Evolutionary conservation across 1,140 invertebrate species (phyloP).

Genomic region (Polypedilum vanderplanki): DNA sequence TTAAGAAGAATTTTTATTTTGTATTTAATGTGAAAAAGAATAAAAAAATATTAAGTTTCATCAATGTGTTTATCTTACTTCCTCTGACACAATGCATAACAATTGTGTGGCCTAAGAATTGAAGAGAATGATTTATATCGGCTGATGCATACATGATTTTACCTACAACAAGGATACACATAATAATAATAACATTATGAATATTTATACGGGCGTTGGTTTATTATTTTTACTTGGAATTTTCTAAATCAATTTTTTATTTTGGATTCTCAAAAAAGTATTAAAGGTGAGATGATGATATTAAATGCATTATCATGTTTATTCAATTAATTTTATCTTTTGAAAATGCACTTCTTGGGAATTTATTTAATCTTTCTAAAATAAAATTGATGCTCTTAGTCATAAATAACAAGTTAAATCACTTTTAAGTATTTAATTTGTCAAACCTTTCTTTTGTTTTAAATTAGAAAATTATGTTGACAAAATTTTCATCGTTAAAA

Average conservation of each 20-base stretch:
- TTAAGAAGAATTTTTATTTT: background rate
- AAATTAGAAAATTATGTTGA: no score
- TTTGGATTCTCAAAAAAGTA: background rate
- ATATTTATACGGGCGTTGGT: background rate
- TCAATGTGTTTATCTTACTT: constrained; percentile 19
- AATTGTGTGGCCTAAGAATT: constrained; percentile 5
- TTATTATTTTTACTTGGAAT: no score
- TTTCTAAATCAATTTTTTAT: background rate
- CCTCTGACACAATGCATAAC: constrained; percentile 3
- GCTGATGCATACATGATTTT: background rate
- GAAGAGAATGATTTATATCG: background rate
- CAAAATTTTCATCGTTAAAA: no score
- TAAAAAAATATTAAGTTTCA: background rate
- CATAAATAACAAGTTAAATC: no score
- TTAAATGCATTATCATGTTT: constrained; percentile 5
- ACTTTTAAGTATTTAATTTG: no score
- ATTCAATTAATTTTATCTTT: constrained; percentile 16
- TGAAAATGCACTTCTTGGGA: no score
- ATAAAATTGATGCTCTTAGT: no score
- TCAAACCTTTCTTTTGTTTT: no score
- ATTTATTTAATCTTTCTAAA: no score
- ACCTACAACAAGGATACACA: constrained; percentile 4
- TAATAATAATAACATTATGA: background rate
- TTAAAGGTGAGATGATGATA: constrained; percentile 2
- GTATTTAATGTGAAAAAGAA: background rate